phyloP scores from a whole-genome alignment of 2,797 vertebrate genomes.

The Epinephelus awoara region DNA sequence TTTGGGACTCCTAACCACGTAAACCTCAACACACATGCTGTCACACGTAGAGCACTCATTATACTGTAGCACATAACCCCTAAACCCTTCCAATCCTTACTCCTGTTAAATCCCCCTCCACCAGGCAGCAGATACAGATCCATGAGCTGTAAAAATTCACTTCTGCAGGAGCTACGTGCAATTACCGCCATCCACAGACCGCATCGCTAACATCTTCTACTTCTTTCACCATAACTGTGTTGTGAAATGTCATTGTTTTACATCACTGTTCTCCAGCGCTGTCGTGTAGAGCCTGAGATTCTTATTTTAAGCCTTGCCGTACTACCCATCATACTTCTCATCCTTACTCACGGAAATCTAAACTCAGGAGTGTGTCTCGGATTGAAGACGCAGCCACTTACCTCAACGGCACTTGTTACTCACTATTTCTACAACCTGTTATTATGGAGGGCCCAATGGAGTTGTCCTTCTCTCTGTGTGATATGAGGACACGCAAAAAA shows the following conservation, averaged over 20 bases:
- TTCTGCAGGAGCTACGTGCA: constrained; percentile 39
- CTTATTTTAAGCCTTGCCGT: background rate
- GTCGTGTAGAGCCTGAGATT: background rate
- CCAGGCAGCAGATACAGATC: constrained; percentile 47
- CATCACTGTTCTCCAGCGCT: constrained; percentile 9
- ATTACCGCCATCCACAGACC: constrained; percentile 20
- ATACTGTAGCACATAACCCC: constrained; percentile 23
- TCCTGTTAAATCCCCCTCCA: constrained; percentile 32
- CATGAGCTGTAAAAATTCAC: constrained; percentile 44
- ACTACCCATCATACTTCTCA: background rate
- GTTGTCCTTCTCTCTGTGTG: background rate
- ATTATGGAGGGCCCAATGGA: constrained; percentile 8
- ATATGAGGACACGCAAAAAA: background rate
- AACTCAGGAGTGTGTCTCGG: background rate
- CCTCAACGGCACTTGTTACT: background rate
- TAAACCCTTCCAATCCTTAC: background rate
- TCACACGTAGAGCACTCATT: constrained; percentile 34
- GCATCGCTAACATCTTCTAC: constrained; percentile 13
- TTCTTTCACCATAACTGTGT: constrained; percentile 12
- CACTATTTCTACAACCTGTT: constrained; percentile 14
- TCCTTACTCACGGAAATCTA: background rate
- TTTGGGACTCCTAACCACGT: background rate
- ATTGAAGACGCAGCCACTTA: constrained; percentile 10
- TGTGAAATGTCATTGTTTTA: constrained; percentile 47
- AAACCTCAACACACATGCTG: constrained; percentile 33